Evolutionary conservation across 2,888 invertebrate genomes (phyloP).

Genomic region (Meghimatium bilineatum): DNA sequence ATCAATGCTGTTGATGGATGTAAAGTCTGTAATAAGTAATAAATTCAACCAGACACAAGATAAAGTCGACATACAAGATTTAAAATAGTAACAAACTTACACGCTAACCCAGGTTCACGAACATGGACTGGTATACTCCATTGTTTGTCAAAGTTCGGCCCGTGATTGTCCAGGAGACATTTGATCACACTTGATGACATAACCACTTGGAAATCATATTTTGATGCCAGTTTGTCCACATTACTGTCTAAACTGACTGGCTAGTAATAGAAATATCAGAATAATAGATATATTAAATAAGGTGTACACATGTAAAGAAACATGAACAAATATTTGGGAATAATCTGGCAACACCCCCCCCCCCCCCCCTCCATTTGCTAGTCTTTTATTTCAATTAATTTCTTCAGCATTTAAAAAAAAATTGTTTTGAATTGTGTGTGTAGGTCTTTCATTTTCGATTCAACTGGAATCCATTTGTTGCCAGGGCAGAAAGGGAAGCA

Average conservation of each 20-base stretch:
- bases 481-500: no score
- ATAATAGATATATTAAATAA: background rate
- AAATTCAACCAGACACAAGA: no score
- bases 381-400: no score
- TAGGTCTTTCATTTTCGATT: no score
- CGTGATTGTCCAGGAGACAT: slow-evolving; percentile 68
- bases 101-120: slow-evolving; percentile 57
- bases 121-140: slow-evolving; percentile 72
- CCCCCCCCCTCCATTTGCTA: no score
- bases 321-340: background rate
- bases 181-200: slow-evolving; percentile 65
- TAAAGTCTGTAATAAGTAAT: no score
- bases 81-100: slow-evolving; percentile 49
- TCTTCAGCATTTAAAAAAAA: no score
- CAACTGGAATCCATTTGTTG: no score
- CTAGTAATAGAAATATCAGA: slow-evolving; percentile 48
- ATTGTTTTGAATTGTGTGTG: no score
- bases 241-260: slow-evolving; percentile 66
- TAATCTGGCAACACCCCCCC: no score
- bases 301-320: background rate
- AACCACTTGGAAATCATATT: slow-evolving; percentile 63
- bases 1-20: no score
- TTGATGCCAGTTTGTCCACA: slow-evolving; percentile 62
- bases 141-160: slow-evolving; percentile 54
- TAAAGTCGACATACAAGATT: background rate